These are phyloP conservation scores for Ambastaia sidthimunki DNA, from an alignment of 2,797 vertebrate species.

Conservation along the genomic window DNA sequence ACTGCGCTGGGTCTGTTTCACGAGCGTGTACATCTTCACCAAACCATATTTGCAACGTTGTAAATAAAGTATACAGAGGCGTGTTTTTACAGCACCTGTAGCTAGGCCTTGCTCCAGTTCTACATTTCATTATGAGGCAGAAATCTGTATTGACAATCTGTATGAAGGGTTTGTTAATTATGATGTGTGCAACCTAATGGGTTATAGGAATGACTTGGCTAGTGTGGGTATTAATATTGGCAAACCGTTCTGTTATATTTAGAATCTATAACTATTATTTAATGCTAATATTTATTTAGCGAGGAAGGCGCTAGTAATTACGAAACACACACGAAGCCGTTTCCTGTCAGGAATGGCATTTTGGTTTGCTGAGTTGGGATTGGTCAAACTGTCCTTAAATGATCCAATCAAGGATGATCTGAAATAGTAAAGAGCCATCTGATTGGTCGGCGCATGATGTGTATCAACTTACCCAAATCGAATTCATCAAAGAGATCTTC, in stretches of 20 bases:
- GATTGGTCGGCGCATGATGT: not conserved
- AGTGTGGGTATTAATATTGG: constrained; percentile 46
- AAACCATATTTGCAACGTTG: constrained; percentile 9
- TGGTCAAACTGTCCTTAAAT: not conserved
- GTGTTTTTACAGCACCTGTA: not conserved
- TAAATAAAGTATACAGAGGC: constrained; percentile 21
- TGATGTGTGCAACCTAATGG: constrained; percentile 45
- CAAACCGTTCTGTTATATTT: constrained; percentile 40
- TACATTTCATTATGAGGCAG: constrained; percentile 28
- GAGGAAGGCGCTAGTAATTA: constrained; percentile 29
- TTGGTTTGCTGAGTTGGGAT: constrained; percentile 1
- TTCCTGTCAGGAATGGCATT: not conserved
- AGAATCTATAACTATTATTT: constrained; percentile 45
- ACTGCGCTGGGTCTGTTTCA: constrained; percentile 7
- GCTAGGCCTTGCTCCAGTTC: constrained; percentile 19
- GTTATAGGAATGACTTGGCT: constrained; percentile 38
- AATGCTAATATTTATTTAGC: constrained; percentile 44
- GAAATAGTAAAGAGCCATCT: not conserved
- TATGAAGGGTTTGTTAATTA: constrained; percentile 52
- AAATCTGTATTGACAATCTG: constrained; percentile 48
- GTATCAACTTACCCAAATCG: not conserved
- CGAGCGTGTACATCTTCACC: constrained; percentile 1
- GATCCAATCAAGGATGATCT: not conserved
- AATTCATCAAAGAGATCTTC: no score
- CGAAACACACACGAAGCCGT: not conserved